Conservation (phyloP, 2,888 invertebrate species). For the Polymixis lichenea region DNA sequence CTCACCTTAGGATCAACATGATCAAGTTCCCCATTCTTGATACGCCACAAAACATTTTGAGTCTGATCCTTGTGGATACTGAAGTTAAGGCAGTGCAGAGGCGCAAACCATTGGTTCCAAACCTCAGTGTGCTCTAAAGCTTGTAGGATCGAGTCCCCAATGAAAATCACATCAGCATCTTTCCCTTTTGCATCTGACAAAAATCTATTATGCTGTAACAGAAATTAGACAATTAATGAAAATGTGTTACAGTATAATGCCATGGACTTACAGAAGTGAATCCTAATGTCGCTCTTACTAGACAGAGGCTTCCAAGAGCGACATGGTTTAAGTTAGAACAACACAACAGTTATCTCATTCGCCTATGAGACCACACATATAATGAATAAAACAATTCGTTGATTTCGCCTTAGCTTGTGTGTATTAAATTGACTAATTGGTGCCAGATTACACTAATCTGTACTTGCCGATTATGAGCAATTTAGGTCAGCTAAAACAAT, state of each 20-base stretch:
- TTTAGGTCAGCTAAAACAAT: conserved; percentile 38
- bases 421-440: conserved; percentile 27
- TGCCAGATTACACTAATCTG: conserved; percentile 40
- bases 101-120: conserved; percentile 97
- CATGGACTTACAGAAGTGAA: background rate
- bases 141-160: conserved; percentile 97
- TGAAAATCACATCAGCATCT: conserved; percentile 97
- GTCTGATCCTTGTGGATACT: conserved; percentile 97
- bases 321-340: background rate
- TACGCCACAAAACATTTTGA: conserved; percentile 97
- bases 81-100: conserved; percentile 97
- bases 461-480: conserved; percentile 41
- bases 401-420: background rate
- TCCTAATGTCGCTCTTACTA: background rate
- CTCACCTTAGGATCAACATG: conserved; percentile 96
- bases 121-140: conserved; percentile 95
- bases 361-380: background rate
- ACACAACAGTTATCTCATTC: background rate
- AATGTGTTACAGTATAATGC: background rate
- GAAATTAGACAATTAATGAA: conserved; percentile 22
- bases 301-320: background rate
- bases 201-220: conserved; percentile 95
- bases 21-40: conserved; percentile 97
- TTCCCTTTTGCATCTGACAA: conserved; percentile 96
- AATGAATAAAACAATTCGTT: conserved; percentile 1